Percentiles rank a stretch among this genome's conserved stretches.
Conservation (phyloP, 2,113 vertebrate genomes). For the Xenotilapia flavipinnis region DNA sequence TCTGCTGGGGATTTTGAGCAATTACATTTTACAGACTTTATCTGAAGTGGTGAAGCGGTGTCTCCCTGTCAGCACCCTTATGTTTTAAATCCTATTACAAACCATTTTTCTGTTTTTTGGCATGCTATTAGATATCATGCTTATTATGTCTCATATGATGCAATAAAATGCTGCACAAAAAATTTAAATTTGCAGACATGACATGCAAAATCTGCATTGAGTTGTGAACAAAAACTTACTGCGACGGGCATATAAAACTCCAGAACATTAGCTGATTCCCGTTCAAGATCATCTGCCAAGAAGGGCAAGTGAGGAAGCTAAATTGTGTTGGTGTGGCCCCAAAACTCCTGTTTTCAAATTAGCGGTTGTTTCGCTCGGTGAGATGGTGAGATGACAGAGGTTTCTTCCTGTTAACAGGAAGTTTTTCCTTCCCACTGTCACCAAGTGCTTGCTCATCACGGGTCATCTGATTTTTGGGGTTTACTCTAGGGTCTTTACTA, state of each 20-base stretch:
- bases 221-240: not conserved
- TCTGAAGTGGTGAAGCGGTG: not conserved
- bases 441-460: not conserved
- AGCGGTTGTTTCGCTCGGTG: accelerated
- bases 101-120: no score
- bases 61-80: not conserved
- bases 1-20: not conserved
- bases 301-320: not conserved
- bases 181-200: not conserved
- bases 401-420: not conserved
- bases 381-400: not conserved
- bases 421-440: not conserved
- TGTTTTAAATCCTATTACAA: not conserved
- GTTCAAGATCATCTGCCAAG: not conserved
- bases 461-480: not conserved
- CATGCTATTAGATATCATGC: not conserved
- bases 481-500: not conserved
- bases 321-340: not conserved
- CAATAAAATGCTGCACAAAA: not conserved
- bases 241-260: not conserved
- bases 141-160: not conserved
- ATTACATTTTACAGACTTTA: not conserved
- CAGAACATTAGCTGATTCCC: not conserved
- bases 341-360: not conserved
- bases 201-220: not conserved